Evolutionary conservation across 2,113 vertebrate species (phyloP).

Genomic region (Pungitius pungitius): DNA sequence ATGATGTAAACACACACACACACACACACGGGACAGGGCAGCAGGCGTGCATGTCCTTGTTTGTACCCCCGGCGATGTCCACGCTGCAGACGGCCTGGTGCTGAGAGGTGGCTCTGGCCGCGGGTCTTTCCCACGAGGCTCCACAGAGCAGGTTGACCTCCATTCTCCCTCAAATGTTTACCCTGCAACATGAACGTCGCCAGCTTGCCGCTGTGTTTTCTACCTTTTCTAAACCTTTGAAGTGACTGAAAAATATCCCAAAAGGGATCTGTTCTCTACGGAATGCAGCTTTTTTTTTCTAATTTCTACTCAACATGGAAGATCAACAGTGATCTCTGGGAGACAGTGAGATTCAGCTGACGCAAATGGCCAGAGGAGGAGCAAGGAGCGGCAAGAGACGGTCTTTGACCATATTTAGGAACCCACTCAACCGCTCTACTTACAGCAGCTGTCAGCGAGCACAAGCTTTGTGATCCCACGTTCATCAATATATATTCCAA

Average conservation of each 20-base stretch:
- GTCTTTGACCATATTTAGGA: neutral
- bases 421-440: neutral
- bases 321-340: neutral
- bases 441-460: too few relatives aligned
- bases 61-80: constrained; percentile 44
- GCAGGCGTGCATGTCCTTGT: constrained; percentile 59
- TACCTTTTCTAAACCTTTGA: constrained; percentile 20
- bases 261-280: neutral
- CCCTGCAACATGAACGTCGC: constrained; percentile 39
- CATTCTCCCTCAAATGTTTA: constrained; percentile 42
- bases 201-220: neutral
- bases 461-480: too few relatives aligned
- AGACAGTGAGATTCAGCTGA: too few relatives aligned
- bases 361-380: too few relatives aligned
- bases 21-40: constrained; percentile 18
- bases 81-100: constrained; percentile 37
- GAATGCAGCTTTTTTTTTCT: neutral
- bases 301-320: neutral
- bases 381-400: too few relatives aligned
- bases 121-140: constrained; percentile 53
- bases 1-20: constrained; percentile 60
- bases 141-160: constrained; percentile 50
- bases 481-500: neutral
- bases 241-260: neutral
- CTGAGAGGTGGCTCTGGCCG: constrained; percentile 58